phyloP scores from a whole-genome alignment of 1,140 invertebrate species.

The Orchesella cincta region DNA sequence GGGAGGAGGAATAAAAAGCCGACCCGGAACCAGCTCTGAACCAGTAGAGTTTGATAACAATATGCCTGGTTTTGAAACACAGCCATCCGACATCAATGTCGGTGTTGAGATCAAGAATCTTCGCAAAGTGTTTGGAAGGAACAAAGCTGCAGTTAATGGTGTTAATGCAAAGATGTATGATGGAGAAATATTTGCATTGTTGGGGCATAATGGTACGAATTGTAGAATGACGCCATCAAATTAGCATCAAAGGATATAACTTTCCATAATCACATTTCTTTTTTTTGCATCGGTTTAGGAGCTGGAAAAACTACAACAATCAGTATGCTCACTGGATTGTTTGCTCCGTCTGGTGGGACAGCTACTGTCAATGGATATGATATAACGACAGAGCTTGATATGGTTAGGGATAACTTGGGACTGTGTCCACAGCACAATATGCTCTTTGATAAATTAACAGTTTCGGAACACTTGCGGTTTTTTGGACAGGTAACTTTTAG shows the following conservation, averaged over 20 bases:
- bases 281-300: too few relatives aligned
- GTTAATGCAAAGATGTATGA: slow-evolving; percentile 61
- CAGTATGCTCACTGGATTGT: slow-evolving; percentile 58
- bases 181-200: slow-evolving; percentile 62
- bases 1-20: too few relatives aligned
- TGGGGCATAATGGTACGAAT: slow-evolving; percentile 57
- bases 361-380: slow-evolving; percentile 71
- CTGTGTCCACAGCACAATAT: slow-evolving; percentile 95
- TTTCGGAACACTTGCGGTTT: slow-evolving; percentile 85
- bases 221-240: too few relatives aligned
- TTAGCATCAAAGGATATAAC: too few relatives aligned
- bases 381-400: slow-evolving; percentile 63
- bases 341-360: slow-evolving; percentile 67
- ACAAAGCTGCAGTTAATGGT: slow-evolving; percentile 60
- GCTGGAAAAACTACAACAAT: slow-evolving; percentile 63
- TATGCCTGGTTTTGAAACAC: slow-evolving; percentile 40
- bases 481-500: slow-evolving; percentile 61
- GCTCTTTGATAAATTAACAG: slow-evolving; percentile 85
- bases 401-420: slow-evolving; percentile 71
- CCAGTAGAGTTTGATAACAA: background rate
- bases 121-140: slow-evolving; percentile 34
- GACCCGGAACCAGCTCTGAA: background rate
- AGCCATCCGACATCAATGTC: slow-evolving; percentile 22
- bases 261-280: too few relatives aligned
- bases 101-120: slow-evolving; percentile 39